Conservation (phyloP, 1,140 invertebrate genomes). For the Phymastichus coffea region DNA sequence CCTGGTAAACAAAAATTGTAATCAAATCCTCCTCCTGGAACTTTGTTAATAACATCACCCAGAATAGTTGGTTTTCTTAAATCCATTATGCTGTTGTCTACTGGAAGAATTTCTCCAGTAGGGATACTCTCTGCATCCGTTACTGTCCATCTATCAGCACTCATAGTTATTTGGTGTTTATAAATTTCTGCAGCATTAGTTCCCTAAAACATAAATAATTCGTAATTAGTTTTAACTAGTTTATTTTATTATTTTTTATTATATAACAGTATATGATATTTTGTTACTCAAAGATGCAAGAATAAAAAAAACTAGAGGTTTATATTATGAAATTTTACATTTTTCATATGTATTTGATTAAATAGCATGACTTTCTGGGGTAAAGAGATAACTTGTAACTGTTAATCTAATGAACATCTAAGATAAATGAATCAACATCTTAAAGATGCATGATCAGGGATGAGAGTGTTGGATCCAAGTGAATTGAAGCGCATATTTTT, state of each 20-base stretch:
- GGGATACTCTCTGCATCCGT: constrained; percentile 74
- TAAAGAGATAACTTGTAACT: too few species aligned
- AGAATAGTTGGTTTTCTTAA: constrained; percentile 58
- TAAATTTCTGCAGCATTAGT: constrained; percentile 59
- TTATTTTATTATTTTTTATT: neutral
- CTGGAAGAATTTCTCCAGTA: constrained; percentile 69
- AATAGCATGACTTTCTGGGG: too few species aligned
- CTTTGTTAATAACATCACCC: constrained; percentile 52
- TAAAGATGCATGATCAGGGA: too few species aligned
- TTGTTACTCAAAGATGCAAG: too few species aligned
- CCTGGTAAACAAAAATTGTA: constrained; percentile 65
- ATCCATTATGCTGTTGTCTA: constrained; percentile 63
- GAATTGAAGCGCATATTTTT: too few species aligned
- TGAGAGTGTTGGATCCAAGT: too few species aligned
- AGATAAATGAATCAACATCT: too few species aligned
- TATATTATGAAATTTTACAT: too few species aligned
- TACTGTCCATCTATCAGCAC: constrained; percentile 76
- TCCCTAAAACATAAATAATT: constrained; percentile 46
- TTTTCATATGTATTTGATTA: too few species aligned
- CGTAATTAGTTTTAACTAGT: constrained; percentile 1
- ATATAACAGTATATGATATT: neutral
- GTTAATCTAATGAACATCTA: too few species aligned
- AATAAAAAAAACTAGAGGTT: too few species aligned
- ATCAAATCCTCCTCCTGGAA: constrained; percentile 64
- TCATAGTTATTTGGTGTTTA: constrained; percentile 73